Percentiles rank a stretch among this genome's conserved stretches.
Evolutionary conservation across 2,113 vertebrate genomes (phyloP).

Genomic region (Hemibagrus wyckioides): DNA sequence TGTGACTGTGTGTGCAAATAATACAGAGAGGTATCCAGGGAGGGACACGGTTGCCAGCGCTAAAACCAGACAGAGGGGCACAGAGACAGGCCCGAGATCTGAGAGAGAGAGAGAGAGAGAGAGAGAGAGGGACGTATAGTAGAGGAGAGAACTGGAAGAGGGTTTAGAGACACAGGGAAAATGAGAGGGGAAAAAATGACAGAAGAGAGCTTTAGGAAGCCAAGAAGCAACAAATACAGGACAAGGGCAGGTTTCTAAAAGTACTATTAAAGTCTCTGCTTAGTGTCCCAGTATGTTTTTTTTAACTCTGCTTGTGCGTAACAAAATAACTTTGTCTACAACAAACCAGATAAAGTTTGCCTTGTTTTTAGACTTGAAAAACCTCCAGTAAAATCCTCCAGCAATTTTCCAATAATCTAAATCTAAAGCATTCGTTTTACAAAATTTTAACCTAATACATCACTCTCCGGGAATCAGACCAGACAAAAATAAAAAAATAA

Average conservation of each 20-base stretch:
- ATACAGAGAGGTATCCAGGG: slow-evolving; percentile 45
- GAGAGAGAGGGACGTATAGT: background rate
- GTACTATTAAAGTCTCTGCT: background rate
- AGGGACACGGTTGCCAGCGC: slow-evolving; percentile 35
- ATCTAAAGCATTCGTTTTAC: background rate
- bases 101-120: slow-evolving; percentile 42
- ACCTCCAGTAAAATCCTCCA: background rate
- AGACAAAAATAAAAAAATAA: background rate
- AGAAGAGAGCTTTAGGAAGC: background rate
- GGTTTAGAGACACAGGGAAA: background rate
- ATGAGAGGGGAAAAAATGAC: background rate
- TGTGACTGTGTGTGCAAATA: slow-evolving; percentile 23
- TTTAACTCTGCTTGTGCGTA: background rate
- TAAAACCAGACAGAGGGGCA: slow-evolving; percentile 27
- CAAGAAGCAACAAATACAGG: background rate
- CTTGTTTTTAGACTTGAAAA: background rate
- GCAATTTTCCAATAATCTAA: background rate
- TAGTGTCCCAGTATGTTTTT: background rate
- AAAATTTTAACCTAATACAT: background rate
- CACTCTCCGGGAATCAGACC: background rate
- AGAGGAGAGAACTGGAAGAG: slow-evolving; percentile 36
- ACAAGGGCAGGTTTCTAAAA: background rate
- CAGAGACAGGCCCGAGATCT: background rate
- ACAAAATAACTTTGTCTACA: background rate
- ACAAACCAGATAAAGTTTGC: background rate